These are phyloP conservation scores for Nasonia oneida DNA, from an alignment of 2,888 invertebrate genomes.

Conservation along the genomic window DNA sequence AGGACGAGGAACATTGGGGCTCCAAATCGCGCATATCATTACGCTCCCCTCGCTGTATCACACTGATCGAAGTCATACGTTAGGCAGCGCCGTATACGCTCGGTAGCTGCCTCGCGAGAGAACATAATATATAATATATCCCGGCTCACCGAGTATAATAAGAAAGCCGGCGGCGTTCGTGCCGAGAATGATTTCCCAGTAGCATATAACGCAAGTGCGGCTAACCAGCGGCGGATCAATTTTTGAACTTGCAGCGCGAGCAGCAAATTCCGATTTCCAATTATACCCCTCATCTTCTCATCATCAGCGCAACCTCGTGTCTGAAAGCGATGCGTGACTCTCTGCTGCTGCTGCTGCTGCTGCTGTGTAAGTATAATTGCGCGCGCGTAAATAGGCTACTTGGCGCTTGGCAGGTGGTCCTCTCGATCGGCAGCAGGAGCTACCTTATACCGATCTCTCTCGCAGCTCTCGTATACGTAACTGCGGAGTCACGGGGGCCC, in stretches of 20 bases:
- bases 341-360: neutral
- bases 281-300: conserved; percentile 70
- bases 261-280: conserved; percentile 67
- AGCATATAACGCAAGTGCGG: neutral
- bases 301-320: conserved; percentile 54
- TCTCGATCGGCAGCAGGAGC: conserved; percentile 32
- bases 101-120: too few relatives aligned
- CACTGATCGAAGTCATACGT: neutral
- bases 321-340: conserved; percentile 8
- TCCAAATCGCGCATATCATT: neutral
- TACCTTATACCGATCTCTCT: neutral
- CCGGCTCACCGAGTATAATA: neutral
- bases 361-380: conserved; percentile 44
- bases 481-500: conserved; percentile 77
- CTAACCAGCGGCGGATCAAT: conserved; percentile 24
- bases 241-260: conserved; percentile 40
- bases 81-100: neutral
- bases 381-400: conserved; percentile 57
- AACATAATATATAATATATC: neutral
- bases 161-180: neutral
- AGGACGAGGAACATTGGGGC: neutral
- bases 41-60: neutral
- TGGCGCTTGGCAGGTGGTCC: conserved; percentile 60
- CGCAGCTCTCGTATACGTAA: conserved; percentile 12
- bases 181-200: neutral